These are phyloP conservation scores for Microcebus griseorufus DNA, from an alignment of 2,113 vertebrate species.

Conservation along the genomic window DNA sequence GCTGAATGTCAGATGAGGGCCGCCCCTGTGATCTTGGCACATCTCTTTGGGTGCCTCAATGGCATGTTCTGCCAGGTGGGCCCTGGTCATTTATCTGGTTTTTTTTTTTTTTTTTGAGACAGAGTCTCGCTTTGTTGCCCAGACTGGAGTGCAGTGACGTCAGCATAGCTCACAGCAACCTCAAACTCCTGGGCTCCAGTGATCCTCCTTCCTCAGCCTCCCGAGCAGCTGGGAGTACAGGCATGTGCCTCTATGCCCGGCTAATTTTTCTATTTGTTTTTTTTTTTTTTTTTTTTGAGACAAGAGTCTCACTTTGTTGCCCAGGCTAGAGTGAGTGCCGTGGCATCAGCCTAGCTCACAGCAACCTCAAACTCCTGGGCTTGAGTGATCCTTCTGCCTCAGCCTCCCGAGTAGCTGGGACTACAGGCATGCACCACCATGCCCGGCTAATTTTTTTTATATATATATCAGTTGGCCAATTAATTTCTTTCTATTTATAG, in stretches of 20 bases:
- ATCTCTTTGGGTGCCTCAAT: neutral
- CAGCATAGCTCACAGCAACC: neutral
- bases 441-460: no score
- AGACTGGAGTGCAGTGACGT: neutral
- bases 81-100: neutral
- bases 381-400: no score
- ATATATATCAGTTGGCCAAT: no score
- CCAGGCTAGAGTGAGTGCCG: no score
- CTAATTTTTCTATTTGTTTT: neutral
- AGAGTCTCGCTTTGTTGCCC: neutral
- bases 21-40: neutral
- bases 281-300: no score
- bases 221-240: neutral
- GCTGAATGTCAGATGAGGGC: neutral
- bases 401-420: no score
- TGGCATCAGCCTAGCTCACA: no score
- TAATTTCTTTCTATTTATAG: no score
- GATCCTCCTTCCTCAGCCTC: neutral
- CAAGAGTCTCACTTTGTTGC: no score
- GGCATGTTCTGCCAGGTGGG: neutral
- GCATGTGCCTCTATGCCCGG: neutral
- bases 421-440: no score
- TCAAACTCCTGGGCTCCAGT: neutral
- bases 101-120: neutral
- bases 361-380: no score